Base-by-base conservation (phyloP, 2,113 vertebrate species). In the Trogon melanurus region DNA sequence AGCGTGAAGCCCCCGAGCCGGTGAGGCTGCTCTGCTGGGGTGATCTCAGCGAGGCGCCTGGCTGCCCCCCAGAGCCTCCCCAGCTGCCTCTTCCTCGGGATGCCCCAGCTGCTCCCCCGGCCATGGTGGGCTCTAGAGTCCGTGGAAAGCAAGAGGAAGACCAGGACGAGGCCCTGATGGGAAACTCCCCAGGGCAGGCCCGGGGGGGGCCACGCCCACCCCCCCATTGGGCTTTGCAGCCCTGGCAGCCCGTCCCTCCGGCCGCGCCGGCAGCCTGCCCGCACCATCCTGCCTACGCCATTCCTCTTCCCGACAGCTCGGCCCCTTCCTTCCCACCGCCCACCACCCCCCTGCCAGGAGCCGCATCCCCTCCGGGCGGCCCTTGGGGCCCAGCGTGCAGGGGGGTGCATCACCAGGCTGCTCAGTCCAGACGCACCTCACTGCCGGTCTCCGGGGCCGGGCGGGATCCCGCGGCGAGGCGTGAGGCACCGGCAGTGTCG, bases 141-240 rank as follows among this genome's bases (percentile, higher is more conserved):
- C 21, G 5, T 0, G 18, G 10, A 56, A 53, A 53, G 23, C 50
- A n/a, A 3, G 44, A 58, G 5, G 11, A 69, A 8, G 34, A 26
- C 57, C 11, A 57, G 18, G 71, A 70, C 0, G 16, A 70, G 69
- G 27, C 1, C 0, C n/a, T 3, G 9, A 22, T 2, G 11, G 38
- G 15, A 11, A 91, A 48, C 29, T 16, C 44, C 44, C 1, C 18
- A 14, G 9, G 53, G 16, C 34, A 36, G 0, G 11, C 23, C 34
- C 9, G 38, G 10, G 8, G 8, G 45, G 6, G 9, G 19, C 34
- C 64, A 26, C 1, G 2, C 54, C 32, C 54, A 2, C 5, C 5
- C 19, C 56, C 51, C 1, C 0, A 34, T n/a, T 0, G 3, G 13
- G 26, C 1, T 11, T 1, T 0, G 17, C 38, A 58, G 11, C 50